Evolutionary conservation across 2,888 invertebrate genomes (phyloP).

Genomic region (Galerucella nymphaeae): DNA sequence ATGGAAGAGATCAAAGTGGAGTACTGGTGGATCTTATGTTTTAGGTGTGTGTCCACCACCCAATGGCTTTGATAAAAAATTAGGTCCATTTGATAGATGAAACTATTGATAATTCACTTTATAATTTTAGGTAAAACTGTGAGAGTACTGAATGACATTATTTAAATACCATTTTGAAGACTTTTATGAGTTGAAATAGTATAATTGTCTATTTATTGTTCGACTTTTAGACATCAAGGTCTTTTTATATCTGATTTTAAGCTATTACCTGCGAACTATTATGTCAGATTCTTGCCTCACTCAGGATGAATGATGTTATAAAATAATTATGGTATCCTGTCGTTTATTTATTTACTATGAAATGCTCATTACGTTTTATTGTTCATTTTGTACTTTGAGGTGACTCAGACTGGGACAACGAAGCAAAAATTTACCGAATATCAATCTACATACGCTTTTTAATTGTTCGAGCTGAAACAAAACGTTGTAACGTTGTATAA

Average conservation of each 20-base stretch:
- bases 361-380: slow-evolving; percentile 39
- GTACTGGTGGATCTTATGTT: too few relatives aligned
- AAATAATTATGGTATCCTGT: slow-evolving; percentile 47
- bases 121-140: too few relatives aligned
- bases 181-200: neutral
- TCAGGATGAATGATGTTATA: slow-evolving; percentile 45
- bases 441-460: too few relatives aligned
- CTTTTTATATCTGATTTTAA: slow-evolving; percentile 26
- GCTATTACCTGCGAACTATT: slow-evolving; percentile 42
- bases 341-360: slow-evolving; percentile 34
- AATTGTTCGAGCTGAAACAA: too few relatives aligned
- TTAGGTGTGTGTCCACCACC: too few relatives aligned
- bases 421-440: slow-evolving; percentile 1
- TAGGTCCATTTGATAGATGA: too few relatives aligned
- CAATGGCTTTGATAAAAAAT: too few relatives aligned
- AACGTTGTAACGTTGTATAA: too few relatives aligned
- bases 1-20: too few relatives aligned
- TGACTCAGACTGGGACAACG: slow-evolving; percentile 25
- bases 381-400: slow-evolving; percentile 31
- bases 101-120: too few relatives aligned
- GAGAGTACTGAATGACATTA: neutral
- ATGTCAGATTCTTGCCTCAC: slow-evolving; percentile 44
- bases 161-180: neutral
- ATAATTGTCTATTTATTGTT: slow-evolving; percentile 1
- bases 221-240: slow-evolving; percentile 25